Evolutionary conservation across 2,888 invertebrate genomes (phyloP), one percentile per base, ranked within the genome.

Genomic region (Selenia dentaria): DNA sequence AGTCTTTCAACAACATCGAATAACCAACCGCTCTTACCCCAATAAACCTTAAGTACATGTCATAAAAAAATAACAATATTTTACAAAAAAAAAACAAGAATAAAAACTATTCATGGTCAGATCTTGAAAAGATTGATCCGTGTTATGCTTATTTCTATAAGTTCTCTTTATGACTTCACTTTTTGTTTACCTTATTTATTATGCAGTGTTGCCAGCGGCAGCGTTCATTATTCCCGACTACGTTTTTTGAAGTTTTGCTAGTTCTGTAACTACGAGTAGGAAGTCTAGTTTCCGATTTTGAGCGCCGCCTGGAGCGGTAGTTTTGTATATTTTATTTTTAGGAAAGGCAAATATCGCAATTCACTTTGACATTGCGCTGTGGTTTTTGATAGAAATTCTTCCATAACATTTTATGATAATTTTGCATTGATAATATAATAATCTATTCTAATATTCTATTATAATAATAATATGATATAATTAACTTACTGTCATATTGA

Each of bases 201-300:
- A 48, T 48, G 41, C 47, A 28, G 47, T 29, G 40, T 29, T 35
- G 47, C 47, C 47, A 6, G 24, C 37, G 31, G 47, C 47, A 2
- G 16, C 16, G 33, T 32, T 42, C 47, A 38, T 48, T 48, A 48
- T 41, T 24, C 37, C 27, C 32, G 31, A 14, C 39, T 18, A 45
- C 39, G 39, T 34, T 37, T 48, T 47, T 48, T 48, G 41, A 41
- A 42, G 37, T 48, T 48, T 42, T 33, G 24, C 41, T 48, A 48
- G 47, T 48, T 42, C 25, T 34, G 36, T 29, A 41, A 48, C 47
- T 48, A n/a, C n/a, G n/a, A n/a, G n/a, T n/a, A 41, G 33, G 32
- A 24, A 48, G 47, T 42, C 47, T 48, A 42, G 47, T 34, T 48
- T 48, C 47, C 47, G 47, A 48, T 48, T 48, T 41, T 33, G 28